phyloP scores from a whole-genome alignment of 1,140 invertebrate species.

The Pseudomyrmex concolor region DNA sequence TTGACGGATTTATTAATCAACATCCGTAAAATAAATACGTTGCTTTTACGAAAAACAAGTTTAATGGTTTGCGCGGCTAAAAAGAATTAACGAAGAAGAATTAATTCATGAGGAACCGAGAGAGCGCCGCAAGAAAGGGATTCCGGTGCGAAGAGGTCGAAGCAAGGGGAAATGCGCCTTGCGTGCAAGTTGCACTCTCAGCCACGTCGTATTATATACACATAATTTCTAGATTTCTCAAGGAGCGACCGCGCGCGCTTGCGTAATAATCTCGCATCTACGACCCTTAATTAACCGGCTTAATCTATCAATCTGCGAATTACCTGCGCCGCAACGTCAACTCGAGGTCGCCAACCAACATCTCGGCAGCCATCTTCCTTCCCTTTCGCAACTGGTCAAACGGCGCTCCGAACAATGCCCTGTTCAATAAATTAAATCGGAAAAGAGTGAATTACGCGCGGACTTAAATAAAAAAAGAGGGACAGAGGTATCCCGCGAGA shows the following conservation, averaged over 20 bases:
- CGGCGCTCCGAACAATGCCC: neutral
- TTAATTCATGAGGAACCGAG: neutral
- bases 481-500: too few relatives aligned
- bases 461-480: neutral
- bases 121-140: neutral
- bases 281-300: slow-evolving; percentile 69
- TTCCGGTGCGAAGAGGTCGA: slow-evolving; percentile 34
- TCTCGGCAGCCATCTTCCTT: slow-evolving; percentile 32
- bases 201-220: slow-evolving; percentile 32
- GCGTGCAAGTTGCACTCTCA: slow-evolving; percentile 42
- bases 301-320: slow-evolving; percentile 68
- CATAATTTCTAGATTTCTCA: slow-evolving; percentile 69
- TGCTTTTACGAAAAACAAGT: too few relatives aligned
- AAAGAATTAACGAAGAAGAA: slow-evolving; percentile 4
- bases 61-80: too few relatives aligned
- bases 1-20: too few relatives aligned
- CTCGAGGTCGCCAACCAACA: slow-evolving; percentile 37
- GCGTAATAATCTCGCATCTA: slow-evolving; percentile 59
- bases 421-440: neutral
- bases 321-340: slow-evolving; percentile 54
- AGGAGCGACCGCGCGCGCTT: slow-evolving; percentile 58
- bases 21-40: too few relatives aligned
- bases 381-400: neutral
- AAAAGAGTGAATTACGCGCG: neutral
- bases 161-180: slow-evolving; percentile 30